Conservation (phyloP, 2,888 invertebrate species). For the Polyploca ridens region DNA sequence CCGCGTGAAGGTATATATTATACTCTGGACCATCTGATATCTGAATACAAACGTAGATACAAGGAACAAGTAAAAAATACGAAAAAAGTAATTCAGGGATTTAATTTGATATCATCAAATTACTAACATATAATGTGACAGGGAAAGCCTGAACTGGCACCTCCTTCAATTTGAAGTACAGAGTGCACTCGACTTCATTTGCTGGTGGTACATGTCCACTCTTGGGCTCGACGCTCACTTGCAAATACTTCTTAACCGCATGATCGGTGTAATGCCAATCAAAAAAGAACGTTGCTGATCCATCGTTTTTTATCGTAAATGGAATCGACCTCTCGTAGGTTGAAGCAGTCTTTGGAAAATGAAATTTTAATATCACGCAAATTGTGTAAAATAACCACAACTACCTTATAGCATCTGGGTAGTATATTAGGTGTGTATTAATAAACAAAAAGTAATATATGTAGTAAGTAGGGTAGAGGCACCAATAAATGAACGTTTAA, state of each 20-base stretch:
- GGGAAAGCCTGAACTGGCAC: constrained; percentile 73
- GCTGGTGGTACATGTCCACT: constrained; percentile 68
- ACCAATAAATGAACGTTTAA: too few relatives aligned
- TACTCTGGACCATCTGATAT: constrained; percentile 88
- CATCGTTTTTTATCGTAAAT: constrained; percentile 71
- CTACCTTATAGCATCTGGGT: too few relatives aligned
- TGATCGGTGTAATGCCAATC: constrained; percentile 66
- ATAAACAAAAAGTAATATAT: too few relatives aligned
- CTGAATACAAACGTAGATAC: constrained; percentile 57
- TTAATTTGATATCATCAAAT: not conserved
- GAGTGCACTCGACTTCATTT: constrained; percentile 57
- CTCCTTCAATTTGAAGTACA: constrained; percentile 67
- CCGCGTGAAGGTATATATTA: constrained; percentile 82
- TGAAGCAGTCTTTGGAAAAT: constrained; percentile 64
- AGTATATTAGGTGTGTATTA: too few relatives aligned
- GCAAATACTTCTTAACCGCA: constrained; percentile 68
- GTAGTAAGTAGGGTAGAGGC: too few relatives aligned
- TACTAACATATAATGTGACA: constrained; percentile 61
- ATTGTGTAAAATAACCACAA: too few relatives aligned
- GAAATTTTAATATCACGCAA: not conserved
- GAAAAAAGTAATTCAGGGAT: too few relatives aligned
- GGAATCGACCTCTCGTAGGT: constrained; percentile 71
- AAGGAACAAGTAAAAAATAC: too few relatives aligned
- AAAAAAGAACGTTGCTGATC: constrained; percentile 74
- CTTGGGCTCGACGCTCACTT: constrained; percentile 64